Conservation (phyloP, 2,113 vertebrate genomes). For the Erythrocebus patas region DNA sequence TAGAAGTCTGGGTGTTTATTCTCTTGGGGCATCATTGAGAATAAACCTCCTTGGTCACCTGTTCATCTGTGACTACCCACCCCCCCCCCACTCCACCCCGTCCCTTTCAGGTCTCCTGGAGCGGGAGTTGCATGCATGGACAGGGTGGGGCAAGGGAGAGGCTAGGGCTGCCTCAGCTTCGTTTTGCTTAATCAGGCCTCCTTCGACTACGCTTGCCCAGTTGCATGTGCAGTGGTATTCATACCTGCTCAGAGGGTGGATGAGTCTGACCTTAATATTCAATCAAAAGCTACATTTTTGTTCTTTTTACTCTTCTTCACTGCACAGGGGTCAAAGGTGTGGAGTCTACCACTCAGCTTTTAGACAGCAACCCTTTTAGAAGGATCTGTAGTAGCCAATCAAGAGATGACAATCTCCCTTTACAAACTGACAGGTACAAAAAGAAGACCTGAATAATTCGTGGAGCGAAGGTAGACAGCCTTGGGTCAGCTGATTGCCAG, state of each 20-base stretch:
- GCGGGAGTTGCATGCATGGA: too few relatives aligned
- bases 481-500: conserved; percentile 37
- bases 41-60: too few relatives aligned
- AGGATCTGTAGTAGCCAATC: conserved; percentile 70
- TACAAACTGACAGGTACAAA: conserved; percentile 77
- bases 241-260: not conserved
- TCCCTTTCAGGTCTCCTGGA: not conserved
- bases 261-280: not conserved
- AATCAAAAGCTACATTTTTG: not conserved
- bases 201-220: not conserved
- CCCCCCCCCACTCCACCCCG: not conserved
- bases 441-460: conserved; percentile 78
- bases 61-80: too few relatives aligned
- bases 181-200: not conserved
- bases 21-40: not conserved
- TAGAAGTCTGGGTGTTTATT: rapidly evolving
- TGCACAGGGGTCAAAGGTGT: conserved; percentile 35
- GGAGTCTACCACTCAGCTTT: not conserved
- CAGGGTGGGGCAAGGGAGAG: not conserved
- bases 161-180: rapidly evolving
- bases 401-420: conserved; percentile 58
- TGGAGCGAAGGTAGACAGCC: conserved; percentile 24
- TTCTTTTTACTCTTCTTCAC: not conserved
- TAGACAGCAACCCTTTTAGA: conserved; percentile 83
- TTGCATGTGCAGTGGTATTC: not conserved